phyloP scores from a whole-genome alignment of 2,797 vertebrate genomes.

The Bufotes viridis region DNA sequence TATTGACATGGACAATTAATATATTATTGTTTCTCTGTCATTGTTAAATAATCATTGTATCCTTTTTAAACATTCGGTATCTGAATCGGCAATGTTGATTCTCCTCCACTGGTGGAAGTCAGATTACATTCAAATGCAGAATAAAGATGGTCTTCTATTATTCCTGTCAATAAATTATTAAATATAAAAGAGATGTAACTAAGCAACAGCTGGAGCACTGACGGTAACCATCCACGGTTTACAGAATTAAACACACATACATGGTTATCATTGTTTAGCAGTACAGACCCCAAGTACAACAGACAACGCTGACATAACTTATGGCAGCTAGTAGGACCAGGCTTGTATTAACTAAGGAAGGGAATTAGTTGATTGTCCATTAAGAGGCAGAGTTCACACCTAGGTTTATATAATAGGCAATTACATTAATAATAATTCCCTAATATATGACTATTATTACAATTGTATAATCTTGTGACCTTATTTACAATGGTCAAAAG shows the following conservation, averaged over 20 bases:
- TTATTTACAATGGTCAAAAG: too few species aligned
- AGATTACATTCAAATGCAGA: conserved; percentile 25
- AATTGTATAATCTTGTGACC: not conserved
- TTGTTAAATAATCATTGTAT: conserved; percentile 6
- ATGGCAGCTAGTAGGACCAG: not conserved
- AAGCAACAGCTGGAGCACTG: conserved; percentile 34
- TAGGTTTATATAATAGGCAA: not conserved
- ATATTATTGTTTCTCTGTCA: not conserved
- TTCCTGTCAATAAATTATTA: conserved; percentile 41
- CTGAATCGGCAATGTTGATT: not conserved
- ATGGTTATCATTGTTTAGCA: not conserved
- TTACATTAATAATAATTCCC: not conserved
- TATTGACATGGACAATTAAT: not conserved
- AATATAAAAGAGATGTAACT: conserved; percentile 43
- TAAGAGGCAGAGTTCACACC: not conserved
- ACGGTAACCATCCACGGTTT: not conserved
- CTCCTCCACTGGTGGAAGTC: not conserved
- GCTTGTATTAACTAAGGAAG: not conserved
- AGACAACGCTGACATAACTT: not conserved
- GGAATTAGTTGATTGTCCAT: not conserved
- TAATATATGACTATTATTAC: not conserved
- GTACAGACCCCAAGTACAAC: not conserved
- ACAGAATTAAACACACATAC: conserved; percentile 21
- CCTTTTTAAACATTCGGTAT: conserved; percentile 9
- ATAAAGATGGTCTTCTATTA: not conserved